A percentile compares a stretch with the other conserved stretches of the same genome.
phyloP scores from a whole-genome alignment of 2,797 vertebrate species.

The Enteromius unitaeniatus region DNA sequence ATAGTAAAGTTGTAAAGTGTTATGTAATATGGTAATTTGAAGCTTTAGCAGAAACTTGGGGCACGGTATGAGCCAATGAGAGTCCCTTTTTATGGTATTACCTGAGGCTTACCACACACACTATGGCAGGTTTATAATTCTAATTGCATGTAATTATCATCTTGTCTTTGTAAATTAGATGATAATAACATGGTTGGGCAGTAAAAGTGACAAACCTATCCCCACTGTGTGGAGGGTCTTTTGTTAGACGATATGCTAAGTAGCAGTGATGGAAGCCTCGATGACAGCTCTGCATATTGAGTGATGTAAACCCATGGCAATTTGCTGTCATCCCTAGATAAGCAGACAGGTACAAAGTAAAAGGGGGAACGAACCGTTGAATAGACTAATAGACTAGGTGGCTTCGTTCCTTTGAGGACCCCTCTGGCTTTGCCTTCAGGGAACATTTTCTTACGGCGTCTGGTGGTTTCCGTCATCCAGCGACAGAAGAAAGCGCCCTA shows the following conservation, averaged over 20 bases:
- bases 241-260: constrained; percentile 55
- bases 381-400: constrained; percentile 51
- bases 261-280: constrained; percentile 55
- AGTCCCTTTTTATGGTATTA: constrained; percentile 31
- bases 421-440: constrained; percentile 33
- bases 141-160: constrained; percentile 63
- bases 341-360: constrained; percentile 54
- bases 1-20: constrained; percentile 54
- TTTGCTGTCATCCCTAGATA: constrained; percentile 59
- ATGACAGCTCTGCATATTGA: constrained; percentile 59
- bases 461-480: constrained; percentile 38
- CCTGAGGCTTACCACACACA: constrained; percentile 46
- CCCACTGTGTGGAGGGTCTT: constrained; percentile 45
- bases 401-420: constrained; percentile 40
- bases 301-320: constrained; percentile 54
- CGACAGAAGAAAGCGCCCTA: constrained; percentile 41
- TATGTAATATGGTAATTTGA: constrained; percentile 54
- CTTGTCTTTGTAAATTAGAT: constrained; percentile 60
- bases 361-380: constrained; percentile 21
- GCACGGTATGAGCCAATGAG: constrained; percentile 46
- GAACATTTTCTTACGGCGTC: constrained; percentile 34
- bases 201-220: constrained; percentile 59
- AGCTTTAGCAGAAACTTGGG: constrained; percentile 36
- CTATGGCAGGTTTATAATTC: constrained; percentile 57
- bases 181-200: constrained; percentile 61